These are phyloP conservation scores for Corythaixoides concolor DNA, from an alignment of 2,113 vertebrate genomes.

Conservation along the genomic window DNA sequence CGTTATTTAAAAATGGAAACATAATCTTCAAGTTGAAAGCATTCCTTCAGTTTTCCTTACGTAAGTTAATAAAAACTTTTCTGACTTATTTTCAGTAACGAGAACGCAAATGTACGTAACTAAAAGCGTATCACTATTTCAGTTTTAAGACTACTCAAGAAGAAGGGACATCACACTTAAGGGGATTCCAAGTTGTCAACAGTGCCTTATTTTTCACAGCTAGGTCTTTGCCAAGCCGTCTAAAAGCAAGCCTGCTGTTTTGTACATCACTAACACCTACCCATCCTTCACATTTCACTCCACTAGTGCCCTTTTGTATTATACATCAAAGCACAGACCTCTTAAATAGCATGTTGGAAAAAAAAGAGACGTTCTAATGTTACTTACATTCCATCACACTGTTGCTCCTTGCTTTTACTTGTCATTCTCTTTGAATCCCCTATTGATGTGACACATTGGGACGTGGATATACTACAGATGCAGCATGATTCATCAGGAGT, in stretches of 20 bases:
- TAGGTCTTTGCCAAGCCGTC: constrained; percentile 39
- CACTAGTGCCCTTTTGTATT: constrained; percentile 48
- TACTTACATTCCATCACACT: constrained; percentile 38
- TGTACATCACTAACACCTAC: constrained; percentile 39
- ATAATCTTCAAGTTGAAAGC: background rate
- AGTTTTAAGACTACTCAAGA: background rate
- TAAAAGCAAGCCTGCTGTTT: constrained; percentile 41
- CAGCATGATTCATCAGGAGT: background rate
- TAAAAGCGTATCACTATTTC: background rate
- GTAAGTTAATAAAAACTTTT: background rate
- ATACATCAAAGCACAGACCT: constrained; percentile 49
- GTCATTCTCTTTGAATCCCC: constrained; percentile 19
- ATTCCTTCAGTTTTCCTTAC: background rate
- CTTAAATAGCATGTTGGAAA: background rate
- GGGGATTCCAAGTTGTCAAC: constrained; percentile 47
- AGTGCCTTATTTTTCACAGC: constrained; percentile 42
- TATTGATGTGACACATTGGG: constrained; percentile 4
- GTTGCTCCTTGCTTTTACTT: constrained; percentile 17
- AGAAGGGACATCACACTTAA: constrained; percentile 10
- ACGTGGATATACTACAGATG: background rate
- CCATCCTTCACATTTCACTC: constrained; percentile 40
- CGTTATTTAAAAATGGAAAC: background rate
- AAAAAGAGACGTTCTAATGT: background rate
- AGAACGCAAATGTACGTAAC: background rate
- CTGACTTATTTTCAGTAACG: background rate